These are phyloP conservation scores for Zygogramma bicolorata DNA, from an alignment of 2,888 invertebrate species.

Conservation along the genomic window DNA sequence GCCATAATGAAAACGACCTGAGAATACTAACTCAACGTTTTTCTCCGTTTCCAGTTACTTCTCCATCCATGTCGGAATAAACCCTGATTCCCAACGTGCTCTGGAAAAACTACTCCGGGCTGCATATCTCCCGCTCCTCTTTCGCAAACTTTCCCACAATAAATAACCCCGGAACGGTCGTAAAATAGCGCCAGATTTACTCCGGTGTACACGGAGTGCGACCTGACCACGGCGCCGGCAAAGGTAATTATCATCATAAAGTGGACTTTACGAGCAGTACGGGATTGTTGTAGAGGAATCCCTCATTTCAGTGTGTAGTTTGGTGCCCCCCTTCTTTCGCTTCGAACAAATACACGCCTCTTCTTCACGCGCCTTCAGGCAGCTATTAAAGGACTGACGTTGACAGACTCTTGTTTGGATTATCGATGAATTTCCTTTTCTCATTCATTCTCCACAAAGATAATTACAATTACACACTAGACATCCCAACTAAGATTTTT, in stretches of 20 bases:
- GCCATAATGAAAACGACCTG: neutral
- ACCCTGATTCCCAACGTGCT: neutral
- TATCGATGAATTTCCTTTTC: too few relatives aligned
- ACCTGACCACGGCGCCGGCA: slow-evolving; percentile 33
- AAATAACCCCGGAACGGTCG: slow-evolving; percentile 31
- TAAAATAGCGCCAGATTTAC: slow-evolving; percentile 28
- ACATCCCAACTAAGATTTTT: too few relatives aligned
- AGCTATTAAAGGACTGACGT: neutral
- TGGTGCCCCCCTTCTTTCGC: too few relatives aligned
- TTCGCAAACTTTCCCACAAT: slow-evolving; percentile 26
- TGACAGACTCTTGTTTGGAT: neutral
- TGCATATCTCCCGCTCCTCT: neutral
- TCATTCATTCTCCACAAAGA: too few relatives aligned
- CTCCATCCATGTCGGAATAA: neutral
- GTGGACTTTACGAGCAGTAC: slow-evolving; percentile 67
- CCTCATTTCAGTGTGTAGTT: slow-evolving; percentile 57
- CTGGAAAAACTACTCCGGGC: neutral
- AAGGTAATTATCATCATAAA: slow-evolving; percentile 68
- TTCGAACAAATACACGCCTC: neutral
- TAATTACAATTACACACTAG: too few relatives aligned
- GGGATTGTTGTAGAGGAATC: slow-evolving; percentile 64
- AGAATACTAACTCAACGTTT: neutral
- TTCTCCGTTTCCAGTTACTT: neutral
- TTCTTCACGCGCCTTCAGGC: neutral
- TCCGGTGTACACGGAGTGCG: slow-evolving; percentile 16